Conservation (phyloP, 2,888 invertebrate genomes). For the Pheosia tremula region DNA sequence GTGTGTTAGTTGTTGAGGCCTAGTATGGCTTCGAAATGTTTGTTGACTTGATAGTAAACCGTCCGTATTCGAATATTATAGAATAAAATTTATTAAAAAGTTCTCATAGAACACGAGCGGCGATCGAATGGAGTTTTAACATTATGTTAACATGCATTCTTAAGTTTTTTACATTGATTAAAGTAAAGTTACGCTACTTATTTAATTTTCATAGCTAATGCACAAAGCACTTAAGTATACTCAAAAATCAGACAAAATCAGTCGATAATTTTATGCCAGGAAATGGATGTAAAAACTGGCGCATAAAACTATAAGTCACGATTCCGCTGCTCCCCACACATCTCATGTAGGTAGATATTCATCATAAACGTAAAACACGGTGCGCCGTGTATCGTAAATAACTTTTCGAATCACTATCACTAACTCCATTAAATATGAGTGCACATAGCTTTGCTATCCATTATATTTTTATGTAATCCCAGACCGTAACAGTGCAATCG, state of each 20-base stretch:
- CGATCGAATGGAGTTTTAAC: too few species aligned
- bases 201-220: too few species aligned
- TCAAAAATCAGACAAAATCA: too few species aligned
- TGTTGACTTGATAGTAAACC: slow-evolving; percentile 34
- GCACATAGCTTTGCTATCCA: background rate
- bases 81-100: slow-evolving; percentile 13
- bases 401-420: slow-evolving; percentile 2
- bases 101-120: too few species aligned
- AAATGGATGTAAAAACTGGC: background rate
- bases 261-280: background rate
- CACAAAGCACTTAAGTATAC: too few species aligned
- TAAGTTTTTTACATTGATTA: too few species aligned
- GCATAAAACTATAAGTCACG: background rate
- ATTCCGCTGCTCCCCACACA: slow-evolving; percentile 3
- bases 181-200: too few species aligned
- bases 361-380: slow-evolving; percentile 6
- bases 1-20: slow-evolving; percentile 28
- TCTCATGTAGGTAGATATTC: background rate
- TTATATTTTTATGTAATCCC: slow-evolving; percentile 4
- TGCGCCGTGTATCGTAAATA: slow-evolving; percentile 4
- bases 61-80: slow-evolving; percentile 37
- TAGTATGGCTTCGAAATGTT: slow-evolving; percentile 20
- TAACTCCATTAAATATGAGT: slow-evolving; percentile 5
- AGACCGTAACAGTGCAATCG: background rate
- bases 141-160: too few species aligned